Evolutionary conservation across 2,113 vertebrate genomes (phyloP), one percentile per base, ranked within the genome.

Genomic region (Onychostoma macrolepis): DNA sequence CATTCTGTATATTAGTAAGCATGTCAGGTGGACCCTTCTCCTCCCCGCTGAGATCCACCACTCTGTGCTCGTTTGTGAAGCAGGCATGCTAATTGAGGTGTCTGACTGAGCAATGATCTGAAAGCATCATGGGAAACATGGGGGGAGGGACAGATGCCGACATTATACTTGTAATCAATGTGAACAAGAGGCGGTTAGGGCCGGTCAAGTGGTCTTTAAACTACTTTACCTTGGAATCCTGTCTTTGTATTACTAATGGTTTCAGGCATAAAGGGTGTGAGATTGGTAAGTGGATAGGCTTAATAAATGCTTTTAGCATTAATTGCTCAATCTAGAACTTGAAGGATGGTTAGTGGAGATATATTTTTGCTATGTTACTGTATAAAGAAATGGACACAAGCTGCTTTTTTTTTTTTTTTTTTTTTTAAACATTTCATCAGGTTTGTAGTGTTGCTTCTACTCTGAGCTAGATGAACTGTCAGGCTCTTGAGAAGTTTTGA

Each of bases 1-100:
- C 11, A 2, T 45, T 50, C n/a, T 10, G 81, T 36, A 48, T 86
- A 48, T 89, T 89, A 89, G 90, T 90, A 85, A 91, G 86, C 61
- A 21, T 90, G 91, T 93, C 89, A 87, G 91, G 89, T 91, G 87
- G 88, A 89, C 87, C 86, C n/a, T 69, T 69, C 38, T 83, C 65
- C 56, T 69, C 76, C 91, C 91, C 74, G 85, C 89, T 53, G 90
- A 78, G 91, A 86, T 45, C 72, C 8, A 58, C 90, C 89, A 88
- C 88, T 83, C 88, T 86, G 89, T 86, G 88, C 86, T 89, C 80
- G 89, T 86, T 63, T 67, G 80, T 38, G 78, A 91, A 91, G 92
- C 89, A 90, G 89, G 90, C 91, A 80, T 75, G 61, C 80, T 87
- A 80, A 85, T 88, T 88, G 88, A 41, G 78, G 48, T 56, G 85